phyloP scores from a whole-genome alignment of 92 coral and sea anemone genomes.

The Muricea muricata region DNA sequence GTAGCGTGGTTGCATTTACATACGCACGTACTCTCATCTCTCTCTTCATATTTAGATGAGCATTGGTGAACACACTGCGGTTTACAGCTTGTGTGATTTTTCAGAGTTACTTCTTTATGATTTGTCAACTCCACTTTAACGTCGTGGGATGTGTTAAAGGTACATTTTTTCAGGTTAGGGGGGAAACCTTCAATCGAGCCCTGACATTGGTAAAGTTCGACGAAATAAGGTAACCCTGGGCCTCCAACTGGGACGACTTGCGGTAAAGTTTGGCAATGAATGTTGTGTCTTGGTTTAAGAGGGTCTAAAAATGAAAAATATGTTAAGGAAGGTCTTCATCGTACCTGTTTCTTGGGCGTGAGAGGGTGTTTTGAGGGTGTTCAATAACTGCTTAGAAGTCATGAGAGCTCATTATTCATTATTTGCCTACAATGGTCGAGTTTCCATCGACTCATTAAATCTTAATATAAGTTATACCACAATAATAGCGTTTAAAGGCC shows the following conservation, averaged over 20 bases:
- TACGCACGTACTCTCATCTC: background rate
- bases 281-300: background rate
- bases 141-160: background rate
- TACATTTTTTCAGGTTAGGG: background rate
- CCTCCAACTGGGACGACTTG: constrained; percentile 1
- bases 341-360: background rate
- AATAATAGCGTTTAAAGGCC: background rate
- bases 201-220: constrained; percentile 15
- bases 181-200: background rate
- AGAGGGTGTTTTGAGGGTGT: background rate
- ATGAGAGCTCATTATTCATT: no score
- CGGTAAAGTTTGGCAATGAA: background rate
- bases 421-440: no score
- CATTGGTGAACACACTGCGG: background rate
- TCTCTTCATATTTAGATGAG: no score
- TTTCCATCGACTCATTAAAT: no score
- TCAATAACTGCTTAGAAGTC: no score
- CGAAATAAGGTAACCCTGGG: background rate
- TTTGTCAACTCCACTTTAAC: background rate
- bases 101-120: background rate
- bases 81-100: constrained; percentile 26
- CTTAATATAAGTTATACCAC: background rate
- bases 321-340: no score
- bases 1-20: background rate
- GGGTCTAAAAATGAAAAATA: background rate